Evolutionary conservation across 2,113 vertebrate genomes (phyloP), one percentile per base, ranked within the genome.

Genomic region (Gobio gobio): DNA sequence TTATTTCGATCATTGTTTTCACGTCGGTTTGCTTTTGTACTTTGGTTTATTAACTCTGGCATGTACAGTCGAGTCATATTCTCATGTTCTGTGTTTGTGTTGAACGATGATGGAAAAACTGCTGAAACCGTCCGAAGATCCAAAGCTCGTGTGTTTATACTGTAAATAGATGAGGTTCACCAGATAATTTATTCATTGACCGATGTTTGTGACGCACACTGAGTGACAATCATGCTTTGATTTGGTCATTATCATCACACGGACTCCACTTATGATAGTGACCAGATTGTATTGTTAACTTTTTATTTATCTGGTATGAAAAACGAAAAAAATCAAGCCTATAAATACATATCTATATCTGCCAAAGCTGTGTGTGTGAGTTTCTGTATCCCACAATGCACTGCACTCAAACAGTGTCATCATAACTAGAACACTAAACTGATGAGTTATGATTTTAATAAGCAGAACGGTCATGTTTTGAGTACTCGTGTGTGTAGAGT

Each of bases 281-380:
- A 89, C 86, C 89, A 90, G 88, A 89, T 89, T 87, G 86, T 90
- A 88, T 87, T 92, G 90, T 88, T 89, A 90, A 74, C 83, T 87
- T 88, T 91, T 91, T 90, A 89, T 92, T 91, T 90, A 90, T 90
- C 89, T 90, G 91, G 85, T 91, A 90, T 92, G 84, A 83, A 88
- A 84, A 86, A 83, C 85, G 81, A 84, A 86, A 26, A 86, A 40
- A 40, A 40, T 40, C 36, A 40, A 40, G 36, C 83, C 84, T 90
- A 85, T 90, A 76, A 76, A 76, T 76, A 9, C 47, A 76, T 76
- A 76, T 76, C 73, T 76, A 76, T 76, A 76, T 76, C 73, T 51
- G 73, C 73, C 73, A 76, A 76, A 29, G 4, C 70, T 24, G 40
- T 49, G 13, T n/a, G 18, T n/a, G n/a, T n/a, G n/a, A n/a, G n/a